These are phyloP conservation scores for Cheilosia urbana DNA, from an alignment of 2,888 invertebrate genomes.

Conservation along the genomic window DNA sequence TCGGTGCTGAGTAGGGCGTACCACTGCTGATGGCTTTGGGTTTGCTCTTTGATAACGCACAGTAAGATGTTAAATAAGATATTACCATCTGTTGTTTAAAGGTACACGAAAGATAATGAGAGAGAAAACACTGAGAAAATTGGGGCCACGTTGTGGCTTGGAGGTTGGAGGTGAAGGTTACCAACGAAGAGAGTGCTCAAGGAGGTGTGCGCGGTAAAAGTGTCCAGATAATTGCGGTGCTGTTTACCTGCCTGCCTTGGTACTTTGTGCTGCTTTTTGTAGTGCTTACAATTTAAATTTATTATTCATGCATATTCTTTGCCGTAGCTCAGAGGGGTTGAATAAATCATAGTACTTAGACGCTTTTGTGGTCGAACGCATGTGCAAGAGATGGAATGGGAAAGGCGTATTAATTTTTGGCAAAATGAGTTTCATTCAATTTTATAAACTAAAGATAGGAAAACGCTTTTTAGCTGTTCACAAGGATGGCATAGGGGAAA, in stretches of 20 bases:
- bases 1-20: constrained; percentile 24
- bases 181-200: constrained; percentile 3
- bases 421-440: not conserved
- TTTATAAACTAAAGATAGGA: too few species aligned
- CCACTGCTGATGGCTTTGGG: constrained; percentile 24
- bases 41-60: constrained; percentile 17
- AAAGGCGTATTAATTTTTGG: not conserved
- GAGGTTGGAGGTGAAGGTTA: constrained; percentile 27
- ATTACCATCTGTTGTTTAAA: constrained; percentile 26
- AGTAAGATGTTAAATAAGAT: constrained; percentile 25
- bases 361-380: not conserved
- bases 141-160: not conserved
- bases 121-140: not conserved
- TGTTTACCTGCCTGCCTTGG: not conserved
- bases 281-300: constrained; percentile 19
- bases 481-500: too few species aligned
- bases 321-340: constrained; percentile 13
- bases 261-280: too few species aligned
- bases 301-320: constrained; percentile 38
- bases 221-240: constrained; percentile 47
- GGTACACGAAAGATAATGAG: constrained; percentile 14
- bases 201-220: constrained; percentile 12
- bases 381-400: not conserved
- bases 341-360: constrained; percentile 20
- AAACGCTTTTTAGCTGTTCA: too few species aligned